Percentiles rank a stretch among this genome's conserved stretches.
These are phyloP conservation scores for Incurvaria masculella DNA, from an alignment of 2,888 invertebrate genomes.

Conservation along the genomic window DNA sequence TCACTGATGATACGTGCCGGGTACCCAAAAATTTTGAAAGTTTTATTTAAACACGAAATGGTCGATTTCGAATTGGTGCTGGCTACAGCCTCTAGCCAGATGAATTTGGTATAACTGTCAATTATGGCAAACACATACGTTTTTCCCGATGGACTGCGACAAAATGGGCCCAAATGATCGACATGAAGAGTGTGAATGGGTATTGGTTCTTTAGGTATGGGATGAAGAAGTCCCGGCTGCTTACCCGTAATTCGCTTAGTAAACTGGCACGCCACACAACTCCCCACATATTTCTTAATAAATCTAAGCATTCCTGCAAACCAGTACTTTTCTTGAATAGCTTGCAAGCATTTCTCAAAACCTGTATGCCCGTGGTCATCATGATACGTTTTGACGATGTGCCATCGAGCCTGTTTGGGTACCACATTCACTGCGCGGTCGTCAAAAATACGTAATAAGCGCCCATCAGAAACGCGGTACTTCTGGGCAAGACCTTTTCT, in stretches of 20 bases:
- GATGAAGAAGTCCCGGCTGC: background rate
- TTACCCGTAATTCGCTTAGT: background rate
- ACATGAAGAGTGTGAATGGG: conserved; percentile 5
- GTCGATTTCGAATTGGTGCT: conserved; percentile 10
- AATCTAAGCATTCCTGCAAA: background rate
- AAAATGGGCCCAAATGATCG: conserved; percentile 8
- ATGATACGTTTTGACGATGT: background rate
- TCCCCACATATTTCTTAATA: background rate
- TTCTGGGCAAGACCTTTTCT: background rate
- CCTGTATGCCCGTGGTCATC: background rate
- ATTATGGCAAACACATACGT: conserved; percentile 2
- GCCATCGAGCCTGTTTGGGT: background rate
- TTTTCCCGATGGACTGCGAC: conserved; percentile 3
- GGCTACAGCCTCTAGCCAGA: conserved; percentile 5
- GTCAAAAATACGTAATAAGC: background rate
- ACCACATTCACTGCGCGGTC: background rate
- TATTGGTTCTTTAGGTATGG: background rate
- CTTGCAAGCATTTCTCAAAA: background rate
- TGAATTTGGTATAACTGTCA: conserved; percentile 5
- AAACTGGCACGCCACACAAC: background rate
- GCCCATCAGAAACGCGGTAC: background rate
- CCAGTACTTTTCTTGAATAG: background rate
- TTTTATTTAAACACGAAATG: conserved; percentile 8
- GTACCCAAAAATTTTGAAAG: conserved; percentile 10
- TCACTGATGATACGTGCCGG: conserved; percentile 13